These are phyloP conservation scores for Drosophila longiperda DNA, from an alignment of 2,888 invertebrate species.

Conservation along the genomic window DNA sequence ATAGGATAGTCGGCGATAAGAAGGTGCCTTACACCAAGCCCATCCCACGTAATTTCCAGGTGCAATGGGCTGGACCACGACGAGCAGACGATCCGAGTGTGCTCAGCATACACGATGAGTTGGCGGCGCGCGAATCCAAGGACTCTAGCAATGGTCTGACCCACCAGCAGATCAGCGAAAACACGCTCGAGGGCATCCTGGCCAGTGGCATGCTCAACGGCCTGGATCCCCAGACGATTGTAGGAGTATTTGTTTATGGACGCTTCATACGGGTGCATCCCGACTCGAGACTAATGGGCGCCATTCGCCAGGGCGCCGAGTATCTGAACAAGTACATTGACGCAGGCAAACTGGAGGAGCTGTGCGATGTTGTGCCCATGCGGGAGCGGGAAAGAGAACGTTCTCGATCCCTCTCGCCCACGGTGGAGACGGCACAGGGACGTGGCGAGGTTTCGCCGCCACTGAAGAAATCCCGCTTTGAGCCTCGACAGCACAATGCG, in stretches of 20 bases:
- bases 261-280: slow-evolving; percentile 92
- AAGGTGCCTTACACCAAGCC: slow-evolving; percentile 98
- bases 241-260: slow-evolving; percentile 93
- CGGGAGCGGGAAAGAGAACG: slow-evolving; percentile 87
- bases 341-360: slow-evolving; percentile 92
- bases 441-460: slow-evolving; percentile 78
- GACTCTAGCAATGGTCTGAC: slow-evolving; percentile 86
- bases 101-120: slow-evolving; percentile 69
- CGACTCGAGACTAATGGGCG: slow-evolving; percentile 91
- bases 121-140: slow-evolving; percentile 86
- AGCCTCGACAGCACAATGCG: slow-evolving; percentile 83
- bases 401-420: slow-evolving; percentile 80
- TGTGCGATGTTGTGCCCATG: slow-evolving; percentile 91
- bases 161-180: slow-evolving; percentile 89
- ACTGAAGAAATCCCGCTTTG: slow-evolving; percentile 83
- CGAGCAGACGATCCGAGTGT: slow-evolving; percentile 86
- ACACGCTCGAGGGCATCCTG: slow-evolving; percentile 88
- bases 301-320: slow-evolving; percentile 91
- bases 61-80: slow-evolving; percentile 96
- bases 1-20: slow-evolving; percentile 88
- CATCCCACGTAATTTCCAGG: slow-evolving; percentile 97
- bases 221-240: slow-evolving; percentile 91
- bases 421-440: slow-evolving; percentile 59
- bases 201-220: slow-evolving; percentile 90
- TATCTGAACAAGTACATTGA: slow-evolving; percentile 91